Conservation (phyloP, 92 coral and sea anemone genomes). For the Parazoanthus darwini region DNA sequence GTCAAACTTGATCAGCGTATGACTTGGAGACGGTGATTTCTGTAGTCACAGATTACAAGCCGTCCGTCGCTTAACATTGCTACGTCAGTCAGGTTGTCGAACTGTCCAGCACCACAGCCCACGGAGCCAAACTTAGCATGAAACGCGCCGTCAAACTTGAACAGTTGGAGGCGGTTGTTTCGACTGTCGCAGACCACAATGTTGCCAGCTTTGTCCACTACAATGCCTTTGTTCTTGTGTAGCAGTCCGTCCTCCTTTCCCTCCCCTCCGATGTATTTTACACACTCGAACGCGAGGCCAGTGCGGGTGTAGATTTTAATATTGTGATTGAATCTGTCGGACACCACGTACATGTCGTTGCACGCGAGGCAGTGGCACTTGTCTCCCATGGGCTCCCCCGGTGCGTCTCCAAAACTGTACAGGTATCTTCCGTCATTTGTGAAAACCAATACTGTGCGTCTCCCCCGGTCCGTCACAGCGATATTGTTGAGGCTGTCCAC, state of each 20-base stretch:
- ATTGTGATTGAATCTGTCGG: constrained; percentile 24
- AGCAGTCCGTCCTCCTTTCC: constrained; percentile 19
- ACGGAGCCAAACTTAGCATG: constrained; percentile 26
- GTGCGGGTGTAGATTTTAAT: constrained; percentile 14
- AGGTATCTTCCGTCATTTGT: constrained; percentile 26
- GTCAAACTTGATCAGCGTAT: constrained; percentile 31
- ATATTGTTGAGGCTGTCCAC: constrained; percentile 30
- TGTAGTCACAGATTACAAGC: constrained; percentile 29
- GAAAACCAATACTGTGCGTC: constrained; percentile 36
- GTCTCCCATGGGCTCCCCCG: constrained; percentile 8
- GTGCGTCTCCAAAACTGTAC: constrained; percentile 7
- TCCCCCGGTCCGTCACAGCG: constrained; percentile 38
- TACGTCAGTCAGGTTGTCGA: constrained; percentile 7
- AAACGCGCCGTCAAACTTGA: constrained; percentile 39
- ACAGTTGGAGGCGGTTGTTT: constrained; percentile 38
- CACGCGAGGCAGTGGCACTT: constrained; percentile 15
- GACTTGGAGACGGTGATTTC: constrained; percentile 33
- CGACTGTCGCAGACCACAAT: constrained; percentile 44
- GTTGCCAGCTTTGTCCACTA: constrained; percentile 36
- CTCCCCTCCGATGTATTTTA: constrained; percentile 21
- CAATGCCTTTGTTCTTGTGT: constrained; percentile 37
- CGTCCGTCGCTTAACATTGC: constrained; percentile 42
- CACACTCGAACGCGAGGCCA: not conserved
- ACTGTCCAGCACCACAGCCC: constrained; percentile 19
- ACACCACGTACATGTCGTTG: constrained; percentile 15